Percentiles rank a stretch among this genome's conserved stretches.
phyloP scores from a whole-genome alignment of 2,888 invertebrate species.

The Drosophila peninsularis region DNA sequence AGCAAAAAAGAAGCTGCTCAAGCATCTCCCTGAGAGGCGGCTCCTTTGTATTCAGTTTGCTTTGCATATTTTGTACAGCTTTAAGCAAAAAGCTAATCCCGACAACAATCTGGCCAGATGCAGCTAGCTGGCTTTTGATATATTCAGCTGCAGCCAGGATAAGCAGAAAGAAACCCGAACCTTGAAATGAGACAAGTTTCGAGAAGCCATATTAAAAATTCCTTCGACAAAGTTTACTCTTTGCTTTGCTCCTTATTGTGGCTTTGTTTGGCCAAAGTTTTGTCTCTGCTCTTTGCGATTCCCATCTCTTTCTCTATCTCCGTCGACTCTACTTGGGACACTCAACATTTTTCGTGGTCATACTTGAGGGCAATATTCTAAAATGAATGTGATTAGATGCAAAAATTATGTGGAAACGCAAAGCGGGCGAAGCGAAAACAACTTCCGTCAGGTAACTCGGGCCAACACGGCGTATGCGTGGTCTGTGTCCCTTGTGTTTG shows the following conservation, averaged over 20 bases:
- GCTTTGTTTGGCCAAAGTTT: slow-evolving; percentile 34
- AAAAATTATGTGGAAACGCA: neutral
- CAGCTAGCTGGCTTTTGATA: slow-evolving; percentile 12
- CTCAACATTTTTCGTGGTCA: slow-evolving; percentile 15
- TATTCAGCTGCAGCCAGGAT: slow-evolving; percentile 5
- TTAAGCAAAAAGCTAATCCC: slow-evolving; percentile 34
- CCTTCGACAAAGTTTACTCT: slow-evolving; percentile 46
- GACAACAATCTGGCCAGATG: slow-evolving; percentile 44
- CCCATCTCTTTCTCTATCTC: neutral
- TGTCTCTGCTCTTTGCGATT: slow-evolving; percentile 20
- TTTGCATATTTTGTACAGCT: slow-evolving; percentile 31
- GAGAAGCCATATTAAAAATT: slow-evolving; percentile 52
- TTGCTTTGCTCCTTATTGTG: slow-evolving; percentile 27
- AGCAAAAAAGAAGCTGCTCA: neutral
- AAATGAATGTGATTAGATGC: slow-evolving; percentile 20
- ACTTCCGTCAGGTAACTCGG: neutral
- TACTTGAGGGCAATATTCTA: slow-evolving; percentile 2
- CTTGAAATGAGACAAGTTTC: slow-evolving; percentile 26
- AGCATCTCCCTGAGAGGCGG: neutral
- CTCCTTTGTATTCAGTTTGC: slow-evolving; percentile 12
- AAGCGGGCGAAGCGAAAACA: neutral
- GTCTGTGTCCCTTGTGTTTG: slow-evolving; percentile 6
- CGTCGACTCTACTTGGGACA: neutral
- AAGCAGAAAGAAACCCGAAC: neutral
- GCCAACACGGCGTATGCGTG: slow-evolving; percentile 19